Percentiles rank a stretch among this genome's conserved stretches.
phyloP scores from a whole-genome alignment of 1,140 invertebrate genomes.

The Papilio glaucus region DNA sequence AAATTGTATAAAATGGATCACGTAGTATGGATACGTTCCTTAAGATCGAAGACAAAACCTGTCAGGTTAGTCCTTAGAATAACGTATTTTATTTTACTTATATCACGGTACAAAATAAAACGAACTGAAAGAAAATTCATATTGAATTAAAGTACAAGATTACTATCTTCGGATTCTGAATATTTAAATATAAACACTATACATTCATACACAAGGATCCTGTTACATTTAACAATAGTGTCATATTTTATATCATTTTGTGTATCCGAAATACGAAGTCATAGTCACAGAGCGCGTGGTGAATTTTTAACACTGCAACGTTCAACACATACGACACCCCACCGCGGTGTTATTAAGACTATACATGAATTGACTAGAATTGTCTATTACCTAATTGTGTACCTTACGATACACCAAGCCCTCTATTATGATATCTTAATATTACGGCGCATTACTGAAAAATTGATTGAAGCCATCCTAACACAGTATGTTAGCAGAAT shows the following conservation, averaged over 20 bases:
- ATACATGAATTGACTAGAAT: slow-evolving; percentile 12
- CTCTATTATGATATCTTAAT: too few relatives aligned
- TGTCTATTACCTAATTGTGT: slow-evolving; percentile 11
- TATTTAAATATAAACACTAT: not conserved
- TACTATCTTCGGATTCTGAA: not conserved
- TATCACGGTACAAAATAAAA: too few relatives aligned
- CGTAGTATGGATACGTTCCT: too few relatives aligned
- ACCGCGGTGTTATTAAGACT: slow-evolving; percentile 24
- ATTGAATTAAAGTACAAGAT: not conserved
- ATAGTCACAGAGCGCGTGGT: not conserved
- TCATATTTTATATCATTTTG: slow-evolving; percentile 31
- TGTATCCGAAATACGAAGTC: slow-evolving; percentile 32
- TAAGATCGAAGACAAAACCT: too few relatives aligned
- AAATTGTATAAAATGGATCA: too few relatives aligned
- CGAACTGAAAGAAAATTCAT: too few relatives aligned
- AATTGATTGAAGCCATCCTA: too few relatives aligned
- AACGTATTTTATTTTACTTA: too few relatives aligned
- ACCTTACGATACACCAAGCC: not conserved
- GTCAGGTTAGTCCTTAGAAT: too few relatives aligned
- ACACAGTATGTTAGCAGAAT: too few relatives aligned
- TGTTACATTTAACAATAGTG: slow-evolving; percentile 20
- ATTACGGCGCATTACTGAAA: too few relatives aligned
- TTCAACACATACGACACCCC: not conserved
- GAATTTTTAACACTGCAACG: slow-evolving; percentile 27
- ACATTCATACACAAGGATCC: not conserved